Evolutionary conservation across 2,888 invertebrate genomes (phyloP).

Genomic region (Hofmannophila pseudospretella): DNA sequence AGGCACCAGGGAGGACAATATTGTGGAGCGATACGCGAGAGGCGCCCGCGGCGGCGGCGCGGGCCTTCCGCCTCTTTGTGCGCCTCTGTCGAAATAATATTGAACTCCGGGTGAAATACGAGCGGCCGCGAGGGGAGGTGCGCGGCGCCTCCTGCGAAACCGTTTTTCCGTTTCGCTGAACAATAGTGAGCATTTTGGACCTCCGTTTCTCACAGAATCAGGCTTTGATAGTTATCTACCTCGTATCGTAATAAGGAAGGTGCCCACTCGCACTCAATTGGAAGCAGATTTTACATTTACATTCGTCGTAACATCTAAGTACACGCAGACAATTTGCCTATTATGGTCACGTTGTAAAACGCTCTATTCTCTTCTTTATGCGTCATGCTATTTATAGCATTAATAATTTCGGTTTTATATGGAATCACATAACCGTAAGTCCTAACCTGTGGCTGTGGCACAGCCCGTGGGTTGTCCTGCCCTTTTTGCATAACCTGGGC

Average conservation of each 20-base stretch:
- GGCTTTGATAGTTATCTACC: constrained; percentile 30
- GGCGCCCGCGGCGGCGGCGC: constrained; percentile 58
- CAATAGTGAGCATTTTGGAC: constrained; percentile 60
- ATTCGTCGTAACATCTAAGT: background rate
- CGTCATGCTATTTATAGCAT: background rate
- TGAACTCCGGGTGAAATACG: constrained; percentile 74
- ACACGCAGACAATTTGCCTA: background rate
- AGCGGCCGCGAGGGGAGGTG: constrained; percentile 51
- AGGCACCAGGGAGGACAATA: constrained; percentile 71
- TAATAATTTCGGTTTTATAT: constrained; percentile 25
- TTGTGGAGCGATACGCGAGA: constrained; percentile 62
- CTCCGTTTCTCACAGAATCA: constrained; percentile 37
- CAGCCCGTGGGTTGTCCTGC: constrained; percentile 37
- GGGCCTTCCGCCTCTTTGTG: constrained; percentile 70
- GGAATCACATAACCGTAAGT: constrained; percentile 32
- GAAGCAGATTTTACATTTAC: background rate
- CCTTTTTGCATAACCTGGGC: constrained; percentile 40
- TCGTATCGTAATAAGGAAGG: constrained; percentile 3
- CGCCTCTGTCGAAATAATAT: constrained; percentile 72
- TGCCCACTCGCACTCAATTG: constrained; percentile 4
- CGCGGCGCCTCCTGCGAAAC: constrained; percentile 60
- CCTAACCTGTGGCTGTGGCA: constrained; percentile 32
- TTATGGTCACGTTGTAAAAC: background rate
- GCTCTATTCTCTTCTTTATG: background rate
- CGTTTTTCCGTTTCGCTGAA: constrained; percentile 69